A percentile compares a stretch with the other conserved stretches of the same genome.
phyloP scores from a whole-genome alignment of 2,888 invertebrate species.

The Deroplatys truncata region DNA sequence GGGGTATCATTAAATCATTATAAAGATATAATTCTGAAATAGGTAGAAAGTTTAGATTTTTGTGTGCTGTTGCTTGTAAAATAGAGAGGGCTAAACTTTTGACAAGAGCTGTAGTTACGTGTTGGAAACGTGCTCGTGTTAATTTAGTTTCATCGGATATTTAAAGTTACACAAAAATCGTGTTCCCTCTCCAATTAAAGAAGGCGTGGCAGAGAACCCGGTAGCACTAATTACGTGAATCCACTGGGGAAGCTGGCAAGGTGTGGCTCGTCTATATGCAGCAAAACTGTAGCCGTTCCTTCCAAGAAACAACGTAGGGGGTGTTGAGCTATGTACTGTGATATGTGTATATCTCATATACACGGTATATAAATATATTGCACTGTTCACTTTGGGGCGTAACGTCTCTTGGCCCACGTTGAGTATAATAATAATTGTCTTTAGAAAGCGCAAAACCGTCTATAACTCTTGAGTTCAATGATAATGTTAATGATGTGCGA shows the following conservation, averaged over 20 bases:
- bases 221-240: not conserved
- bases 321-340: conserved; percentile 11
- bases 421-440: not conserved
- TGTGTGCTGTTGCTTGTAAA: no score
- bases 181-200: not conserved
- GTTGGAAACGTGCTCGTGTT: not conserved
- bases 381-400: conserved; percentile 14
- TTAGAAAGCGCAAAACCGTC: not conserved
- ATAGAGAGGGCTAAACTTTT: no score
- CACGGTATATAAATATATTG: conserved; percentile 23
- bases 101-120: no score
- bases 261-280: not conserved
- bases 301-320: not conserved
- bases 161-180: not conserved
- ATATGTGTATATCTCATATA: conserved; percentile 25
- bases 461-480: not conserved
- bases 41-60: no score
- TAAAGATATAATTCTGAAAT: no score
- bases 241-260: not conserved
- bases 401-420: not conserved
- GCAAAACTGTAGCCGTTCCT: not conserved
- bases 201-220: not conserved
- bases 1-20: no score
- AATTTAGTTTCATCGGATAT: not conserved
- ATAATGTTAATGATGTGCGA: not conserved